phyloP scores from a whole-genome alignment of 2,113 vertebrate genomes.

The Pedetes capensis region DNA sequence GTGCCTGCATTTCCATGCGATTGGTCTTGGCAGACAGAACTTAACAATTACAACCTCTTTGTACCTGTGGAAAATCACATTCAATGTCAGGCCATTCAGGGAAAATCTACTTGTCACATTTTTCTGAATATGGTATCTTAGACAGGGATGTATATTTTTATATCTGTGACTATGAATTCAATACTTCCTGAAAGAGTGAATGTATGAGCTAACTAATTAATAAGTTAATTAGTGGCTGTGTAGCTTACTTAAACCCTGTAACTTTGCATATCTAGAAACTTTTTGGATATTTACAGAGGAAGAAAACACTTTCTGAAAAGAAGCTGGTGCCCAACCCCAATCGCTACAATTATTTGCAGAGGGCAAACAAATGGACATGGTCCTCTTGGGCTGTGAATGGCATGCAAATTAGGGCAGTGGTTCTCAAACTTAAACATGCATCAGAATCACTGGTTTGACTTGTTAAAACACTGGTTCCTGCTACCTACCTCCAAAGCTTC shows the following conservation, averaged over 20 bases:
- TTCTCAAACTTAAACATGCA: neutral
- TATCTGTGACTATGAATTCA: neutral
- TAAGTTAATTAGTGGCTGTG: neutral
- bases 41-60: neutral
- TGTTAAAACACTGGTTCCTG: neutral
- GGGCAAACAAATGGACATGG: neutral
- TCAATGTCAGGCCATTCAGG: neutral
- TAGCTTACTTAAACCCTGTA: neutral
- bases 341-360: neutral
- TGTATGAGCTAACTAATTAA: neutral
- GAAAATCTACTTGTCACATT: neutral
- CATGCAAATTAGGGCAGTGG: neutral
- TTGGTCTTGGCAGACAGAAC: neutral
- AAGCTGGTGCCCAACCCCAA: neutral
- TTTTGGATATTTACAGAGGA: neutral
- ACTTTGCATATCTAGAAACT: neutral
- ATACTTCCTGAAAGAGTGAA: neutral
- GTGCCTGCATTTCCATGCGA: neutral
- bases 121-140: neutral
- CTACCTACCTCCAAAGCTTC: neutral
- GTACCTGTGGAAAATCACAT: neutral
- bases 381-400: neutral
- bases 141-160: neutral
- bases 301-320: neutral
- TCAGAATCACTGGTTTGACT: neutral